A percentile compares a stretch with the other conserved stretches of the same genome.
These are phyloP conservation scores for Dynastes grantii DNA, from an alignment of 2,888 invertebrate genomes.

Conservation along the genomic window DNA sequence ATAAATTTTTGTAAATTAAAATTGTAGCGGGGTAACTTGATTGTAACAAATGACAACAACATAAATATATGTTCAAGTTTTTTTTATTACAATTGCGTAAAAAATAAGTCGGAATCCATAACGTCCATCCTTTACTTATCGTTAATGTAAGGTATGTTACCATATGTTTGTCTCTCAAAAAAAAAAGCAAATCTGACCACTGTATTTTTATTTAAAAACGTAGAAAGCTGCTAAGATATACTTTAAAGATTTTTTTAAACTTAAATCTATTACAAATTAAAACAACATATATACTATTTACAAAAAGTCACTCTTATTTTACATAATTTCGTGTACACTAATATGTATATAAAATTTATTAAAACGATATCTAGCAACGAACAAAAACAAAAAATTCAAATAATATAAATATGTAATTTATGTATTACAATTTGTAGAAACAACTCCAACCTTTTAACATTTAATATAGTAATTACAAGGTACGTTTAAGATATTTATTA, in stretches of 20 bases:
- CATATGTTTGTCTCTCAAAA: too few relatives aligned
- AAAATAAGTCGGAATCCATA: too few relatives aligned
- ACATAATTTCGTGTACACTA: slow-evolving; percentile 6
- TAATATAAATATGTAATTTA: slow-evolving; percentile 11
- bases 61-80: too few relatives aligned
- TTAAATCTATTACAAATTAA: slow-evolving; percentile 24
- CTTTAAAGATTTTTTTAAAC: not conserved
- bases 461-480: slow-evolving; percentile 9
- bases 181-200: too few relatives aligned
- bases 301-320: slow-evolving; percentile 15
- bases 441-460: slow-evolving; percentile 3
- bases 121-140: too few relatives aligned
- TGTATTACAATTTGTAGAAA: not conserved
- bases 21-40: too few relatives aligned
- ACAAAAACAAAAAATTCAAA: slow-evolving; percentile 21
- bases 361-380: slow-evolving; percentile 34
- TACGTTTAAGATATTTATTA: not conserved
- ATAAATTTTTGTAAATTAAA: too few relatives aligned
- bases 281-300: slow-evolving; percentile 26
- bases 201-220: too few relatives aligned
- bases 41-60: too few relatives aligned
- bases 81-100: too few relatives aligned
- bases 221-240: too few relatives aligned
- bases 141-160: too few relatives aligned
- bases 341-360: slow-evolving; percentile 29